Percentiles rank a stretch among this genome's conserved stretches.
phyloP scores from a whole-genome alignment of 35 echinoderm and acorn worm genomes.

The Ptychodera flava region DNA sequence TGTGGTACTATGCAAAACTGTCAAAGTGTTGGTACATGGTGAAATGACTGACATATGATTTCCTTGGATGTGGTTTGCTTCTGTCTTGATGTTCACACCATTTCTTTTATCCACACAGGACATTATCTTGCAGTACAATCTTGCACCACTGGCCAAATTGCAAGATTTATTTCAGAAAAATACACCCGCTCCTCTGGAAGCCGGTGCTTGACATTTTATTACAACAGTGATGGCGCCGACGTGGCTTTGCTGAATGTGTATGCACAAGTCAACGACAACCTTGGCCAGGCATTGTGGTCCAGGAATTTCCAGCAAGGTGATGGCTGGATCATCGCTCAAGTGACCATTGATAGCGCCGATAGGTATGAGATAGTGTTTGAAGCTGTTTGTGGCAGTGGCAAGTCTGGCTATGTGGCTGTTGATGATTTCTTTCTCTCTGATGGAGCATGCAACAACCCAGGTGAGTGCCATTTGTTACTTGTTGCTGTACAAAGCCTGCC shows the following conservation, averaged over 20 bases:
- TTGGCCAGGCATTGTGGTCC: background rate
- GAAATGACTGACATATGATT: too few species aligned
- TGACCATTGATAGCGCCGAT: background rate
- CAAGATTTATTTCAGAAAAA: background rate
- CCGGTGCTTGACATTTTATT: constrained; percentile 74
- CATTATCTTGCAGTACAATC: background rate
- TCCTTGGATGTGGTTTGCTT: too few species aligned
- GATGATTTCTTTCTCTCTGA: constrained; percentile 48
- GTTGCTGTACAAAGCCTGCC: too few species aligned
- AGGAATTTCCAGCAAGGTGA: background rate
- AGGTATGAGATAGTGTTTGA: constrained; percentile 27
- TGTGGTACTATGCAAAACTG: too few species aligned
- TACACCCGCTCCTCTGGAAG: background rate
- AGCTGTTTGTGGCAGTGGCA: constrained; percentile 20
- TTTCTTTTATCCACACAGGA: too few species aligned
- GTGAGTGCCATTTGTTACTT: background rate
- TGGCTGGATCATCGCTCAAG: background rate
- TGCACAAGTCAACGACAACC: background rate
- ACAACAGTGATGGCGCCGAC: constrained; percentile 73
- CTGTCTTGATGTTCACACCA: too few species aligned
- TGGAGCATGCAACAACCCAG: constrained; percentile 2
- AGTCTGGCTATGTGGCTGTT: constrained; percentile 36
- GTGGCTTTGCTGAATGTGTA: constrained; percentile 32
- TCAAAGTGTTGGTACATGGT: too few species aligned
- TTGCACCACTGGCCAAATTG: background rate